Evolutionary conservation across 2,888 invertebrate genomes (phyloP).

Genomic region (Cheilosia scutellata): DNA sequence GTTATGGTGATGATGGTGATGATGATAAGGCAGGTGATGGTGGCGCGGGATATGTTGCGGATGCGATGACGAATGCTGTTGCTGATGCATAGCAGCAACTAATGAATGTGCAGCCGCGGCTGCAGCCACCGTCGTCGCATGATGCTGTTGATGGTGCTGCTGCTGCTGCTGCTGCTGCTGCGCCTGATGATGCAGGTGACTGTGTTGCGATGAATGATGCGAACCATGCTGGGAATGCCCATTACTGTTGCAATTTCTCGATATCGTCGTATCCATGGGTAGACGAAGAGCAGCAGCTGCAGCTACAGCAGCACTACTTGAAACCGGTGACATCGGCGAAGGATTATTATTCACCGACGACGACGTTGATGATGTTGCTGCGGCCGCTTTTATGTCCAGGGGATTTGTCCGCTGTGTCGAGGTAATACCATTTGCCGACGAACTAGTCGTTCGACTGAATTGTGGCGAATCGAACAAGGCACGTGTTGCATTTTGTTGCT

Average conservation of each 20-base stretch:
- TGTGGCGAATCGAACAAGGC: constrained; percentile 77
- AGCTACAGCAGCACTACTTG: constrained; percentile 78
- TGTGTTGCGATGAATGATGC: constrained; percentile 65
- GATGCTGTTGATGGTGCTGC: constrained; percentile 60
- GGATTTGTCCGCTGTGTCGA: constrained; percentile 63
- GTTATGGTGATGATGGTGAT: constrained; percentile 70
- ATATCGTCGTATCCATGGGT: constrained; percentile 78
- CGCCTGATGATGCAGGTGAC: constrained; percentile 58
- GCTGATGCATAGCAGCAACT: constrained; percentile 64
- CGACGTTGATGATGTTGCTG: constrained; percentile 59
- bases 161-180: constrained; percentile 52
- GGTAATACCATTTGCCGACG: constrained; percentile 76
- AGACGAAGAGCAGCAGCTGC: constrained; percentile 77
- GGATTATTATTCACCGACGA: constrained; percentile 48
- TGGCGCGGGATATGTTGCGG: constrained; percentile 61
- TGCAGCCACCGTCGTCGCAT: constrained; percentile 52
- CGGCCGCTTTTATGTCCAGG: constrained; percentile 66
- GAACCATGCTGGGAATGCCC: constrained; percentile 50
- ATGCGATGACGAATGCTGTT: constrained; percentile 52
- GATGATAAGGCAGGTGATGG: constrained; percentile 61
- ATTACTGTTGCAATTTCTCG: constrained; percentile 76
- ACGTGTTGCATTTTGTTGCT: constrained; percentile 75
- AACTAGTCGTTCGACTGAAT: constrained; percentile 69
- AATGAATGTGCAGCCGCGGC: constrained; percentile 47
- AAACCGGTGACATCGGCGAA: constrained; percentile 75